These are phyloP conservation scores for Smithornis capensis DNA, from an alignment of 2,113 vertebrate species.

Conservation along the genomic window DNA sequence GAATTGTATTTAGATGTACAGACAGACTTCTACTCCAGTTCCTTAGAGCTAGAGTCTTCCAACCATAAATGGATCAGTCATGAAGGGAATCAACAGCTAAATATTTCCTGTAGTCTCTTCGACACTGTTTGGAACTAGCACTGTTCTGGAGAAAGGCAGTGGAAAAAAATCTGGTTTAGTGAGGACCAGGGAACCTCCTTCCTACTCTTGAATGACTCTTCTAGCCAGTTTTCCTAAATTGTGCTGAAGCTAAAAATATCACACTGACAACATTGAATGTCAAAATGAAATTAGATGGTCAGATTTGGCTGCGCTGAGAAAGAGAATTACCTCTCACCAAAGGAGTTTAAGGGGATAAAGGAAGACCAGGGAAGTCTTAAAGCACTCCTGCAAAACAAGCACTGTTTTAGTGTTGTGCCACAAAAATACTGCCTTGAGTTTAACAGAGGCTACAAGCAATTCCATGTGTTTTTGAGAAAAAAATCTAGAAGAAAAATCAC, in stretches of 20 bases:
- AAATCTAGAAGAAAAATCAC: background rate
- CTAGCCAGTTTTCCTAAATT: background rate
- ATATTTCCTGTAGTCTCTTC: background rate
- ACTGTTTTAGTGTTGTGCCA: background rate
- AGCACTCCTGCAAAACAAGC: background rate
- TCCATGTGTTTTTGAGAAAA: background rate
- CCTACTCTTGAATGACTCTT: background rate
- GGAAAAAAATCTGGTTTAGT: background rate
- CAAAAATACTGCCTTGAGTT: background rate
- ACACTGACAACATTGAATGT: background rate
- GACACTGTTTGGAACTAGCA: background rate
- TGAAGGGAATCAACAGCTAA: background rate
- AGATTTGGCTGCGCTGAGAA: background rate
- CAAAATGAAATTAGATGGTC: background rate
- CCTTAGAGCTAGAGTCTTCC: background rate
- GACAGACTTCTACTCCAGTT: background rate
- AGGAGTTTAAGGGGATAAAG: background rate
- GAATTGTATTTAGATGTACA: background rate
- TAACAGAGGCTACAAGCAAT: background rate
- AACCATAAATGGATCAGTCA: background rate
- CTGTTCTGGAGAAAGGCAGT: background rate
- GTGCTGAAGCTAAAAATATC: slow-evolving; percentile 28
- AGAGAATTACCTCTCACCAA: background rate
- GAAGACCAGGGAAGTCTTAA: background rate
- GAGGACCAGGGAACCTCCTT: background rate